Conservation (phyloP, 2,888 invertebrate species). For the Galerucella calmariensis region DNA sequence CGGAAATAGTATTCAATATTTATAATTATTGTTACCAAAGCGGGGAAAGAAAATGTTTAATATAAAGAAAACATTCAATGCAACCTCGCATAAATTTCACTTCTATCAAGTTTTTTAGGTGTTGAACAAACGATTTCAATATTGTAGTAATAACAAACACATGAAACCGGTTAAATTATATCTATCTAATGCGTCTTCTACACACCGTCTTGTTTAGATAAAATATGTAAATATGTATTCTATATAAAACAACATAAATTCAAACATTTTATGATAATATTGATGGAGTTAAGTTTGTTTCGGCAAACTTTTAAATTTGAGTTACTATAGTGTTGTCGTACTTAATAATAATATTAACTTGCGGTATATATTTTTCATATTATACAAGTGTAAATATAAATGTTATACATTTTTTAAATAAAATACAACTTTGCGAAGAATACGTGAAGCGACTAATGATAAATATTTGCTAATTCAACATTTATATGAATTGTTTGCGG, state of each 20-base stretch:
- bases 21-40: too few species aligned
- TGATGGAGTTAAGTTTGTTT: conserved; percentile 9
- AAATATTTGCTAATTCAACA: conserved; percentile 5
- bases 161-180: background rate
- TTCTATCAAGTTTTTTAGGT: background rate
- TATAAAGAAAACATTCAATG: too few species aligned
- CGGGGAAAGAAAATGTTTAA: too few species aligned
- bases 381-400: background rate
- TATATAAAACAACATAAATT: conserved; percentile 10
- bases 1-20: too few species aligned
- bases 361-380: background rate
- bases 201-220: conserved; percentile 2
- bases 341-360: conserved; percentile 12
- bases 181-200: background rate
- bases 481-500: background rate
- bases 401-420: background rate
- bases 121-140: conserved; percentile 1
- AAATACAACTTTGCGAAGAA: background rate
- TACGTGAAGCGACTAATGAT: background rate
- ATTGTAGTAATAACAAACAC: background rate
- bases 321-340: background rate
- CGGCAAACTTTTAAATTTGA: conserved; percentile 2
- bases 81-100: background rate
- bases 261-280: conserved; percentile 15
- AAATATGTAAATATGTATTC: conserved; percentile 11